These are phyloP conservation scores for Oreortyx pictus DNA, from an alignment of 2,797 vertebrate species.

Conservation along the genomic window DNA sequence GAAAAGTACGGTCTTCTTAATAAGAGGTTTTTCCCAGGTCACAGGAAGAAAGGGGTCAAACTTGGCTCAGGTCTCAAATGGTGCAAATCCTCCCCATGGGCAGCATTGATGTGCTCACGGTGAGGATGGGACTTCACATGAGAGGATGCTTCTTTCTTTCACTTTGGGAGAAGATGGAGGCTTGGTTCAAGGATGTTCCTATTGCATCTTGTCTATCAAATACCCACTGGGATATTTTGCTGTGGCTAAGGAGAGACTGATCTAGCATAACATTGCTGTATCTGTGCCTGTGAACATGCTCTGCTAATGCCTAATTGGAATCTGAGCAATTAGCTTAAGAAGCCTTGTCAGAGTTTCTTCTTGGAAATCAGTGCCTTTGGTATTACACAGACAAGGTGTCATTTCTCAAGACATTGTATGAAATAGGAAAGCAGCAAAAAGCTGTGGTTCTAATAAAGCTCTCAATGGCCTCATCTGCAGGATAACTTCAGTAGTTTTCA, in stretches of 20 bases:
- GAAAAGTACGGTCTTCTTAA: background rate
- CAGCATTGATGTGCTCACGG: background rate
- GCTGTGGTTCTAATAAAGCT: conserved; percentile 30
- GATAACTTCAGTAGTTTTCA: conserved; percentile 40
- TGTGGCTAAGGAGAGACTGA: background rate
- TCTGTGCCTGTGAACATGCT: background rate
- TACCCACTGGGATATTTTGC: background rate
- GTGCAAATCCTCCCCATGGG: background rate
- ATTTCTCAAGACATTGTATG: background rate
- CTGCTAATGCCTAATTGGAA: background rate
- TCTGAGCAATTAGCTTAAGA: conserved; percentile 29
- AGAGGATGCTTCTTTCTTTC: background rate
- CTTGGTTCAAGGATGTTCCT: background rate
- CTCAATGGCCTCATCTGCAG: conserved; percentile 44
- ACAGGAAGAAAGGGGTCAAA: background rate
- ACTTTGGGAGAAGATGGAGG: background rate
- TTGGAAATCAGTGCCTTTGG: conserved; percentile 4
- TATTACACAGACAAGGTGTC: background rate
- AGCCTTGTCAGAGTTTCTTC: background rate
- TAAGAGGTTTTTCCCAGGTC: background rate
- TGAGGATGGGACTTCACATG: background rate
- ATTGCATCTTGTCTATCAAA: background rate
- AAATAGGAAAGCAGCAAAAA: conserved; percentile 38
- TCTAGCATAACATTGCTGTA: background rate
- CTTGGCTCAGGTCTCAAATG: background rate